Percentiles rank a stretch among this genome's conserved stretches.
These are phyloP conservation scores for Trachurus trachurus DNA, from an alignment of 2,797 vertebrate species.

Conservation along the genomic window DNA sequence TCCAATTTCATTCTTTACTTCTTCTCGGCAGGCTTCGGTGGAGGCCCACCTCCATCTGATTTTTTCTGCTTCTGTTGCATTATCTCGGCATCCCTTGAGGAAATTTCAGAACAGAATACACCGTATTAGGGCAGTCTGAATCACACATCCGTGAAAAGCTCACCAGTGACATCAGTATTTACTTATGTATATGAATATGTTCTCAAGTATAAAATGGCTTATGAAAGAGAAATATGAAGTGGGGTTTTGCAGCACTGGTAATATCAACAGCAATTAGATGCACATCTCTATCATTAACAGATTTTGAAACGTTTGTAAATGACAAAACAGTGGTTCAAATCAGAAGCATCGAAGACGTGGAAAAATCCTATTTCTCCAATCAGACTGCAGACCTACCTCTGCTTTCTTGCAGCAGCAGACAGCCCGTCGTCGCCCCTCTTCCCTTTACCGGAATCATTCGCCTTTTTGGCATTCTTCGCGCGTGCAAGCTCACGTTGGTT, in stretches of 20 bases:
- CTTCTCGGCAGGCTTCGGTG: constrained; percentile 73
- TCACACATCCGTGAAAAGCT: not conserved
- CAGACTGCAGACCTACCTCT: constrained; percentile 83
- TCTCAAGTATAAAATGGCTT: not conserved
- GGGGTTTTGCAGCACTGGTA: not conserved
- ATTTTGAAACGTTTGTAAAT: not conserved
- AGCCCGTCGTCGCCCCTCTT: constrained; percentile 92
- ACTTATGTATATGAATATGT: not conserved
- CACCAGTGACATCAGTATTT: not conserved
- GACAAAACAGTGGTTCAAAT: not conserved
- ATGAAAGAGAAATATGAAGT: not conserved
- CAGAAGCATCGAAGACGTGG: not conserved
- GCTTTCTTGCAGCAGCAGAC: constrained; percentile 93
- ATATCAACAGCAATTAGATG: not conserved
- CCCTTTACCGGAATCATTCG: constrained; percentile 85
- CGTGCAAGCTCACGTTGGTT: constrained; percentile 96
- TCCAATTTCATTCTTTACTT: constrained; percentile 82
- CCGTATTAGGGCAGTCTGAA: not conserved
- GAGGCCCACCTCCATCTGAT: constrained; percentile 84
- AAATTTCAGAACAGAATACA: constrained; percentile 14
- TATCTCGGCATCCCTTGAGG: constrained; percentile 93
- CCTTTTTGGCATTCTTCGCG: constrained; percentile 92
- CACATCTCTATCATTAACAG: too few relatives aligned
- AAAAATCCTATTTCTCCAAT: not conserved
- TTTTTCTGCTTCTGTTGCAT: constrained; percentile 97